A percentile compares a stretch with the other conserved stretches of the same genome.
Conservation (phyloP, 1,140 invertebrate species). For the Euglossa dilemma region DNA sequence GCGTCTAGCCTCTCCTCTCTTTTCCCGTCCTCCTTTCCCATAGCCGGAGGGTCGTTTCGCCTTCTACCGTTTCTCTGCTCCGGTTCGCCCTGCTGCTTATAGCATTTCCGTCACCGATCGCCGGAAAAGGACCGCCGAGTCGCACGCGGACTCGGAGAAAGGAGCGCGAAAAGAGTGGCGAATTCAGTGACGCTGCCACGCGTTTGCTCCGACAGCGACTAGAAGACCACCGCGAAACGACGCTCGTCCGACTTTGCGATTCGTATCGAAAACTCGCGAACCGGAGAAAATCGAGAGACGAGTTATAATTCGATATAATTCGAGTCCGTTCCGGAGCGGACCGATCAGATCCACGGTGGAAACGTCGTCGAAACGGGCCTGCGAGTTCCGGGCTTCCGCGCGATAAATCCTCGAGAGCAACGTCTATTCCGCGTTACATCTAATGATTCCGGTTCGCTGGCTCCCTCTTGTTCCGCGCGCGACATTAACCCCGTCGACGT, state of each 20-base stretch:
- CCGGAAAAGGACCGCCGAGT: conserved; percentile 8
- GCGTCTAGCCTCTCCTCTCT: background rate
- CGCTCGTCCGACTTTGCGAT: conserved; percentile 40
- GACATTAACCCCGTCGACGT: conserved; percentile 65
- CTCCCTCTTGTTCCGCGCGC: conserved; percentile 57
- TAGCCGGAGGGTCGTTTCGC: background rate
- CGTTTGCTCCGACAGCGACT: conserved; percentile 54
- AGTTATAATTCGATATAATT: too few relatives aligned
- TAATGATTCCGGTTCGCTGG: conserved; percentile 62
- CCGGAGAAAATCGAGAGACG: too few relatives aligned
- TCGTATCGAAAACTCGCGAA: background rate
- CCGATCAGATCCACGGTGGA: conserved; percentile 5
- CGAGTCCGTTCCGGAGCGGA: too few relatives aligned
- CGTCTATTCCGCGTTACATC: conserved; percentile 63
- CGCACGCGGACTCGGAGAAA: conserved; percentile 11
- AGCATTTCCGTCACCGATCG: conserved; percentile 50
- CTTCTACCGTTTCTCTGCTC: conserved; percentile 6
- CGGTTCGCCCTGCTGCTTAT: background rate
- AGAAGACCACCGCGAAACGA: conserved; percentile 60
- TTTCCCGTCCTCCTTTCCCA: background rate
- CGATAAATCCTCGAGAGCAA: conserved; percentile 59
- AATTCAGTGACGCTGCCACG: conserved; percentile 50
- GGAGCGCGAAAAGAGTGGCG: conserved; percentile 10
- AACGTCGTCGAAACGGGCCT: conserved; percentile 12
- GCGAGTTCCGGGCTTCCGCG: conserved; percentile 52